Evolutionary conservation across 2,888 invertebrate species (phyloP).

Genomic region (Sisyra terminalis): DNA sequence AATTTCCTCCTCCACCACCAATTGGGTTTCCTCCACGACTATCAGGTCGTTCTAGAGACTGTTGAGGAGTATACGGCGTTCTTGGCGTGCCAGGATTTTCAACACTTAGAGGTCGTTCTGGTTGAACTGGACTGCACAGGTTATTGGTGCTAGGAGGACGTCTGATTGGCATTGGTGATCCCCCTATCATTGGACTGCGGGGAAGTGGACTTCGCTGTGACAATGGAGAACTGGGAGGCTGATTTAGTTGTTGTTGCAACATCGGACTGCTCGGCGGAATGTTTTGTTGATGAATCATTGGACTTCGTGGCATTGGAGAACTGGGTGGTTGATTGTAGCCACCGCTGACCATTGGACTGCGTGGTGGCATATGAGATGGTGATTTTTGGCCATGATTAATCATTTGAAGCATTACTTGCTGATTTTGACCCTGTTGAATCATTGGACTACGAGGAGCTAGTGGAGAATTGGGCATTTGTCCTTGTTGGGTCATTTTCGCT

Average conservation of each 20-base stretch:
- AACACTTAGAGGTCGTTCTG: constrained; percentile 39
- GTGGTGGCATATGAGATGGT: constrained; percentile 28
- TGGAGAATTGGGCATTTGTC: constrained; percentile 34
- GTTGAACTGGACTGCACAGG: constrained; percentile 31
- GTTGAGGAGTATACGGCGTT: constrained; percentile 25
- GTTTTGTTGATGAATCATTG: constrained; percentile 32
- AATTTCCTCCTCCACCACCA: constrained; percentile 30
- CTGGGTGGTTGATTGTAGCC: constrained; percentile 28
- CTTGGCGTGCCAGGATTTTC: constrained; percentile 38
- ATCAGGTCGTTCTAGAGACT: constrained; percentile 8
- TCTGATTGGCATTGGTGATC: constrained; percentile 30
- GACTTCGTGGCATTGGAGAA: constrained; percentile 39
- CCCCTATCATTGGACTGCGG: constrained; percentile 32
- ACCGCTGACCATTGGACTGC: constrained; percentile 25
- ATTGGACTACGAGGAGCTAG: constrained; percentile 35
- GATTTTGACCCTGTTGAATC: constrained; percentile 18
- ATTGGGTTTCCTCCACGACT: neutral
- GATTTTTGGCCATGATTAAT: constrained; percentile 23
- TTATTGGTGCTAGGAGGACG: constrained; percentile 34
- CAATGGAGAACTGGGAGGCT: constrained; percentile 25
- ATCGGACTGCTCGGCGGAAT: constrained; percentile 32
- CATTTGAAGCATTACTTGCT: constrained; percentile 23
- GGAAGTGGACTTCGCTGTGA: constrained; percentile 25
- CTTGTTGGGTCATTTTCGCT: constrained; percentile 15
- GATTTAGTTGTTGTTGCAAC: constrained; percentile 27